Base-by-base conservation (phyloP, 1,140 invertebrate species). In the Pseudomyrmex sp. region DNA sequence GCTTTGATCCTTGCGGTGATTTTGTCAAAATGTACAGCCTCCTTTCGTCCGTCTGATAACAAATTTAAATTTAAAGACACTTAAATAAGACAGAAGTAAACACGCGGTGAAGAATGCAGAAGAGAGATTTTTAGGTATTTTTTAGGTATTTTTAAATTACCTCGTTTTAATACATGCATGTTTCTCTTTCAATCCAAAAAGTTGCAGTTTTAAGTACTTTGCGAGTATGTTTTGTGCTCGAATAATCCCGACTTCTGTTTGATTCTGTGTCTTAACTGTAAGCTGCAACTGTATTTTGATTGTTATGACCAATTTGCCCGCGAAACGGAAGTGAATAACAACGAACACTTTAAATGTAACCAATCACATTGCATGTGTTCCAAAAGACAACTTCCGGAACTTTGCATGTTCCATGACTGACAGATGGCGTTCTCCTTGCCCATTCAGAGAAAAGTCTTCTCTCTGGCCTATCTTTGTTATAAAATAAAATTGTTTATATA, bases 1-100 rank as follows among this genome's bases (percentile, higher is more conserved):
- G 99, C 99, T 90, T 97, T 96, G 52, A 99, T 98, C 90, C 99
- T 95, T 0, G 97, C 98, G 1, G 98, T 99, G 77, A 99, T 99
- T 96, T 99, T 99, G 93, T 99, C 99, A 94, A 99, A 98, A 94
- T 98, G 97, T 2, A 99, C 97, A 89, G 97, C 96, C 94, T 99
- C 98, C 91, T 97, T 96, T 18, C 97, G 95, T 0, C 98, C 98
- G 96, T 97, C 98, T 97, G 86, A 66, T 5, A 83, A 75, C 12
- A 94, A 94, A 82, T 23, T 80, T 80, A 82, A 85, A 76, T 70
- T 9, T 58, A 35, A 20, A 44, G 56, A 18, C 58, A 18, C 3
- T 72, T 74, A 56, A 59, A 35, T 35, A 35, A 35, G 4, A 35
- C 35, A 35, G 5, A n/a, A 10, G 18, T 10, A 26, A 63, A 20